Conservation (phyloP, 37 sponge, comb jelly and placozoan species). For the Spongilla lacustris region DNA sequence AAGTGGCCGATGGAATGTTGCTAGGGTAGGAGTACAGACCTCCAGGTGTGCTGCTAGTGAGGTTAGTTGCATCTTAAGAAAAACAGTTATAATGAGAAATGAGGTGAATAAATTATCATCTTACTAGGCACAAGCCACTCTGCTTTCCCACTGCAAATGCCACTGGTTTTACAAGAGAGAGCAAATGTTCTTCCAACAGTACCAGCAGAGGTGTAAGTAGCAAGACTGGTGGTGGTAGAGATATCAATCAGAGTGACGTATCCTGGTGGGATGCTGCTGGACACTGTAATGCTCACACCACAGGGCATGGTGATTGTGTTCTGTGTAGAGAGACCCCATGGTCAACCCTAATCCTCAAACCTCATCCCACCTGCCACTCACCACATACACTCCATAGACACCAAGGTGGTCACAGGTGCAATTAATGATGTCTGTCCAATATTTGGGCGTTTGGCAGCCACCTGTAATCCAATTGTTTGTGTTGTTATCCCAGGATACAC, state of each 20-base stretch:
- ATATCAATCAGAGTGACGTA: no score
- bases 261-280: no score
- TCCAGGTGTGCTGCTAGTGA: not conserved
- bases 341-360: not conserved
- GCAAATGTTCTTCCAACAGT: not conserved
- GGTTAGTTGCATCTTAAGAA: not conserved
- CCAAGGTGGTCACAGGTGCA: conserved; percentile 1
- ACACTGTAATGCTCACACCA: no score
- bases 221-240: not conserved
- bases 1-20: not conserved
- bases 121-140: not conserved
- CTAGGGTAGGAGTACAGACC: not conserved
- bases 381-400: conserved; percentile 13
- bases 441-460: not conserved
- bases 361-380: not conserved
- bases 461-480: not conserved
- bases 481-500: not conserved
- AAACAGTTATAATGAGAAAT: not conserved
- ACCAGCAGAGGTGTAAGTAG: not conserved
- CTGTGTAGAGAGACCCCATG: no score
- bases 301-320: no score
- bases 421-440: not conserved
- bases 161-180: not conserved
- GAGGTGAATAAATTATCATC: not conserved
- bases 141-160: not conserved